Base-by-base conservation (phyloP, 2,888 invertebrate species). In the Mythimna loreyi region DNA sequence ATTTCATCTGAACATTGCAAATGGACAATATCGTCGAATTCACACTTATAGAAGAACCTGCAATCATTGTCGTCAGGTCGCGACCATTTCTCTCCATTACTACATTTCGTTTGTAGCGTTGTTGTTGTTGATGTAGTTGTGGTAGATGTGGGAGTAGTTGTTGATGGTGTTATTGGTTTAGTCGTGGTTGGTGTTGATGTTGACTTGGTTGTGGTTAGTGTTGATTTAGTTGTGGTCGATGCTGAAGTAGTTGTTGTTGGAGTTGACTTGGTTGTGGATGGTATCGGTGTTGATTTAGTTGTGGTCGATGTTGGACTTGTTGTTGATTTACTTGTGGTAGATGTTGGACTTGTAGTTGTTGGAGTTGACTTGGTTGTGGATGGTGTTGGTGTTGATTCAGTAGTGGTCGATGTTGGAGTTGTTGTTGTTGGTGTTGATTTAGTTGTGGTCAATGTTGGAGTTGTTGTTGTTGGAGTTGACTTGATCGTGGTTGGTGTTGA, bases 11-110 rank as follows among this genome's bases (percentile, higher is more conserved):
- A 55, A 28, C 70, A 71, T n/a, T 65, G 28, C 4, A 49, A 33
- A 8, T 64, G 47, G 0, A 11, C 0, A 1, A 71, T 4, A 1
- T 72, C 63, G 0, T 67, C 72, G 11, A 58, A 75, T 0, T 55
- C 0, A n/a, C 72, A 72, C 0, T 55, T 0, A 16, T 75, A 72
- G 19, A 47, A 75, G 16, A 28, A 71, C 2, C n/a, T 73, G 16
- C 73, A 73, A 28, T 71, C 11, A 11, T 4, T 7, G 0, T 47
- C 40, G 6, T 72, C 52, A 13, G 23, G 19, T 25, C 8, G 21
- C 0, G 25, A 3, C 67, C 57, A 40, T 0, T 21, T 1, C 2
- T 72, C 74, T 0, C 16, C 2, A 9, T 0, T 5, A 19, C 0
- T 11, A 28, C 71, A 71, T 5, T 9, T 0, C 3, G 59, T 49